Base-by-base conservation (phyloP, 2,888 invertebrate species). In the Campoletis raptor region DNA sequence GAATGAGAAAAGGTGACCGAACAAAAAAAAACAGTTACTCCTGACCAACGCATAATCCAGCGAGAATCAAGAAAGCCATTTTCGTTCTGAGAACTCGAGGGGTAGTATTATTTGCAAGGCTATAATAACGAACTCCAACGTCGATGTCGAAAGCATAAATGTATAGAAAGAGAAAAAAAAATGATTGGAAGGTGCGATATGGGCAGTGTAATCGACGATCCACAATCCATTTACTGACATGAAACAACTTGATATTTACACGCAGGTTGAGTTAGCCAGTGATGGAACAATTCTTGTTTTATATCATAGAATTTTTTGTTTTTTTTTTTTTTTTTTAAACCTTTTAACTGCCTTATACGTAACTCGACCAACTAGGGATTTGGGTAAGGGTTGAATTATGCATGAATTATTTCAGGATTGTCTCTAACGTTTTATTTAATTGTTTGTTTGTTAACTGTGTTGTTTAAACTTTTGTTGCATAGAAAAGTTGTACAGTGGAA, bases 21-120 rank as follows among this genome's bases (percentile, higher is more conserved):
- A 37, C 8, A 80, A 80, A 64, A 69, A 74, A 48, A 30, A 42
- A 52, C n/a, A 66, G 66, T 36, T 66, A 78, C 52, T 69, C 30
- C 30, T 52, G 76, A 85, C 64, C 64, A 70, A 84, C 69, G 80
- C 84, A 76, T 81, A 80, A 81, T 76, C 64, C 24, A 40, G 30
- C 70, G 72, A 52, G 37, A 70, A 80, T 85, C 84, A 61, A 42
- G 70, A 80, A 64, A 85, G 76, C 70, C 76, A 85, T 85, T 79
- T 69, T 66, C 18, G 67, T 80, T 81, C 76, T 64, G 64, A 76
- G 84, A 81, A 85, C 64, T 81, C 80, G 24, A 45, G 57, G 80
- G 80, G 52, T 85, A 76, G 30, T 36, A 85, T 81, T 85, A 80
- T 70, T 45, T 61, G 70, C 9, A 64, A 52, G 69, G 42, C 54